Base-by-base conservation (phyloP, 1,140 invertebrate genomes). In the Rhopalosiphum padi region DNA sequence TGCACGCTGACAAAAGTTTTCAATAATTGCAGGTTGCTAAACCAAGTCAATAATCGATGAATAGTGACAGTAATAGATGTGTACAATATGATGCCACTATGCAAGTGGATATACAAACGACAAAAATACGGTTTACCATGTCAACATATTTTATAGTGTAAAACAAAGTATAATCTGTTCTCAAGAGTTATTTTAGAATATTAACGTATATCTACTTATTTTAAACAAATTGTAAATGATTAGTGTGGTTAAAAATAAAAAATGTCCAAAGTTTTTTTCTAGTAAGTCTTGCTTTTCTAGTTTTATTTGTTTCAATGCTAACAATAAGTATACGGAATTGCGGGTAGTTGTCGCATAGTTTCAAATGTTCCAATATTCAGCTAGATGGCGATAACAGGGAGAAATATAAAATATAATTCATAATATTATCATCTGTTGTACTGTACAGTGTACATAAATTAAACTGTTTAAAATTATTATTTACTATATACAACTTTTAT, bases 321-420 rank as follows among this genome's bases (percentile, higher is more conserved):
- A 60, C 25, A 60, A 15, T 77, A 5, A n/a, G 15, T 77, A n/a
- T 21, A 77, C 15, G 3, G 35, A 48, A 48, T 30, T 22, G 18
- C 9, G 30, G 0, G 5, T 43, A 85, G 9, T 30, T 25, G 23
- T 6, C 21, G 5, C 35, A 30, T 37, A 55, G 88, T 89, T 41
- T 41, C 41, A 41, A 41, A 41, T 41, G 41, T 41, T 89, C 51
- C 2, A 23, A 25, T 6, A 41, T 89, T 55, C 88, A 9, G 3
- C 48, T 89, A 89, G 88, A 89, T 89, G 88, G 88, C 88, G 88
- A 55, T 55, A 89, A 55, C 1, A 1, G 88, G 41, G 88, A 53
- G 4, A 46, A 86, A 46, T 41, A 41, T 30, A 30, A 15, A 30
- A n/a, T n/a, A 87, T n/a, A 46, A 18, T 48, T 48, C 4, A n/a